These are phyloP conservation scores for Brachyistius frenatus DNA, from an alignment of 2,113 vertebrate genomes.

Conservation along the genomic window DNA sequence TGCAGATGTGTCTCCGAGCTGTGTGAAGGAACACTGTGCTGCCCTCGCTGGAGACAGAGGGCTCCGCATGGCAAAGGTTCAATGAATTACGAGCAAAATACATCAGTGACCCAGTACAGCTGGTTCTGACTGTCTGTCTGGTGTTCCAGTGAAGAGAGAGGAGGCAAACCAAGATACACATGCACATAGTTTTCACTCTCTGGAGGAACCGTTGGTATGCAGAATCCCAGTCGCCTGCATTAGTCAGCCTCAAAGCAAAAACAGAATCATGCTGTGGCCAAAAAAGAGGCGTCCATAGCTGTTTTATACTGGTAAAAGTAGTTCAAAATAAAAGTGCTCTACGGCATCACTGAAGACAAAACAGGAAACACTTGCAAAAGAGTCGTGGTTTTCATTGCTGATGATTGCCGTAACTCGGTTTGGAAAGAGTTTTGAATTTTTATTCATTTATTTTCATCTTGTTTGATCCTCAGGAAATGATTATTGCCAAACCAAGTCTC, in stretches of 20 bases:
- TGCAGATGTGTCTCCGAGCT: slow-evolving; percentile 79
- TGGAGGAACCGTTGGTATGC: slow-evolving; percentile 62
- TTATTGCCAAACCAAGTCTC: neutral
- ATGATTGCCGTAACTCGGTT: neutral
- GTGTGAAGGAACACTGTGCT: slow-evolving; percentile 53
- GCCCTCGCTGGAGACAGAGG: slow-evolving; percentile 40
- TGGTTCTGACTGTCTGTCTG: slow-evolving; percentile 69
- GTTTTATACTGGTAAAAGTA: slow-evolving; percentile 15
- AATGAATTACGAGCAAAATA: slow-evolving; percentile 69
- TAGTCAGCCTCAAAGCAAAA: slow-evolving; percentile 39
- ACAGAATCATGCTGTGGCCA: slow-evolving; percentile 1
- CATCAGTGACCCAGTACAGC: slow-evolving; percentile 66
- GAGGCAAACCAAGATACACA: slow-evolving; percentile 42
- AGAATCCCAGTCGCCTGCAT: slow-evolving; percentile 25
- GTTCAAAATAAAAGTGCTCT: neutral
- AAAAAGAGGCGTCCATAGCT: neutral
- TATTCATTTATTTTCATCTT: neutral
- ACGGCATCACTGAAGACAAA: slow-evolving; percentile 22
- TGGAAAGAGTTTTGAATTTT: neutral
- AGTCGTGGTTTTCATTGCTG: slow-evolving; percentile 6
- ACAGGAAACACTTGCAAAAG: slow-evolving; percentile 40
- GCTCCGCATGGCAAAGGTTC: slow-evolving; percentile 43
- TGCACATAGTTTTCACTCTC: slow-evolving; percentile 64
- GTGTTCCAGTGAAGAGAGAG: slow-evolving; percentile 37
- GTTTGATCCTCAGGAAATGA: neutral